These are phyloP conservation scores for Sitta carolinensis DNA, from an alignment of 2,797 vertebrate genomes.

Conservation along the genomic window DNA sequence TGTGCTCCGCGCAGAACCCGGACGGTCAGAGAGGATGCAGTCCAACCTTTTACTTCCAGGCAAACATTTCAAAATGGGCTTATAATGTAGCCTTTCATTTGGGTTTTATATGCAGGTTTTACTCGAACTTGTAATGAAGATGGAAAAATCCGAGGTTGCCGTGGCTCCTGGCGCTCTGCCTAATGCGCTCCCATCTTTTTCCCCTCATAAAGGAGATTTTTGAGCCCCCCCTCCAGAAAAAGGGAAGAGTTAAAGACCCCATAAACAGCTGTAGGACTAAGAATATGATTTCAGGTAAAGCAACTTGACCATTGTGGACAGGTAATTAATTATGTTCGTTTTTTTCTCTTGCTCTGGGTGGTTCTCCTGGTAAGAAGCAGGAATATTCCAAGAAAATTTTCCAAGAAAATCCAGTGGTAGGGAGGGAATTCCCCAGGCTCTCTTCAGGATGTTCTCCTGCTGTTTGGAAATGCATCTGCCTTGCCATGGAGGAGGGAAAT, in stretches of 20 bases:
- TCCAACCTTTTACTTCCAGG: slow-evolving; percentile 73
- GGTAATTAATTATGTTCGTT: background rate
- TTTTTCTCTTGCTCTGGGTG: background rate
- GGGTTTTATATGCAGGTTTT: slow-evolving; percentile 75
- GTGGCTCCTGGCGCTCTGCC: slow-evolving; percentile 66
- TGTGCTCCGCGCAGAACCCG: slow-evolving; percentile 27
- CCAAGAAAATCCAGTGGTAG: fast-evolving
- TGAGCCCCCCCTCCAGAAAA: slow-evolving; percentile 25
- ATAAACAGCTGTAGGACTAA: background rate
- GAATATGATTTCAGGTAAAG: background rate
- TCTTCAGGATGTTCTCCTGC: background rate
- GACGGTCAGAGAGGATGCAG: slow-evolving; percentile 57
- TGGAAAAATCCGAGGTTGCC: slow-evolving; percentile 73
- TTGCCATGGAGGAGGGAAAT: background rate
- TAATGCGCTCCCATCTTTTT: slow-evolving; percentile 60
- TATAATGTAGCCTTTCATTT: slow-evolving; percentile 78
- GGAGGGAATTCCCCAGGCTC: background rate
- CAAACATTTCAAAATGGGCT: slow-evolving; percentile 72
- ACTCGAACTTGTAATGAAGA: slow-evolving; percentile 76
- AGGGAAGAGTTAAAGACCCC: slow-evolving; percentile 38
- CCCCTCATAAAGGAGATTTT: slow-evolving; percentile 66
- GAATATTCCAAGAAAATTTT: background rate
- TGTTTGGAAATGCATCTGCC: background rate
- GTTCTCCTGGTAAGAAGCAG: background rate
- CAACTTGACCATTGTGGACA: background rate